Percentiles rank a stretch among this genome's conserved stretches.
phyloP scores from a whole-genome alignment of 1,140 invertebrate species.

The Aphidius gifuensis region DNA sequence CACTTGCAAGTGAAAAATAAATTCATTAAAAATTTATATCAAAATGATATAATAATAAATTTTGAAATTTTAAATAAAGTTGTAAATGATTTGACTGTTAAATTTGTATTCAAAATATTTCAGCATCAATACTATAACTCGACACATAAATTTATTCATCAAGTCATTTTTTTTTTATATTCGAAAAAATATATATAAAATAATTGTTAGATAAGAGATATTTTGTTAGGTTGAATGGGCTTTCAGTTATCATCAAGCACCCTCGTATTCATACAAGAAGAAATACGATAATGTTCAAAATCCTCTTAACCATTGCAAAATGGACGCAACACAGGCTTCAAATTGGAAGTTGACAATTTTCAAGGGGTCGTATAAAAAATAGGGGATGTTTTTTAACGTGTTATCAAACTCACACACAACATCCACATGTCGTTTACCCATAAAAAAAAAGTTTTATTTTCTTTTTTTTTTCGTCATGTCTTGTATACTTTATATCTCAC shows the following conservation, averaged over 20 bases:
- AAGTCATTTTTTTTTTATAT: no score
- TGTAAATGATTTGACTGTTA: no score
- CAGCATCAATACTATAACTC: no score
- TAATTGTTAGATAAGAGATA: no score
- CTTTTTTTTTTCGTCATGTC: constrained; percentile 3
- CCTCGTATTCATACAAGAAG: constrained; percentile 14
- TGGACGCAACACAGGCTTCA: no score
- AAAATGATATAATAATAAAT: no score
- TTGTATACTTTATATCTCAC: not conserved
- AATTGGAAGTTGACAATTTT: no score
- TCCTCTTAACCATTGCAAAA: constrained; percentile 25
- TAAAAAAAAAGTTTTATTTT: constrained; percentile 8
- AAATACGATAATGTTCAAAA: constrained; percentile 31
- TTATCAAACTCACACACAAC: constrained; percentile 25
- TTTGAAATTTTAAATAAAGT: no score
- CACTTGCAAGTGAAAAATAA: not conserved
- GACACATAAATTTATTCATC: no score
- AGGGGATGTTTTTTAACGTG: constrained; percentile 1
- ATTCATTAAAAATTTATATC: not conserved
- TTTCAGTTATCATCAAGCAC: constrained; percentile 1
- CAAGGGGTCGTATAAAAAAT: no score
- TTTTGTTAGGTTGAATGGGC: not conserved
- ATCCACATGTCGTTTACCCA: constrained; percentile 22
- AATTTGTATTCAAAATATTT: no score
- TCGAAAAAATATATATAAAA: constrained; percentile 4